Conservation (phyloP, 2,888 invertebrate species). For the Morpho deidamia region DNA sequence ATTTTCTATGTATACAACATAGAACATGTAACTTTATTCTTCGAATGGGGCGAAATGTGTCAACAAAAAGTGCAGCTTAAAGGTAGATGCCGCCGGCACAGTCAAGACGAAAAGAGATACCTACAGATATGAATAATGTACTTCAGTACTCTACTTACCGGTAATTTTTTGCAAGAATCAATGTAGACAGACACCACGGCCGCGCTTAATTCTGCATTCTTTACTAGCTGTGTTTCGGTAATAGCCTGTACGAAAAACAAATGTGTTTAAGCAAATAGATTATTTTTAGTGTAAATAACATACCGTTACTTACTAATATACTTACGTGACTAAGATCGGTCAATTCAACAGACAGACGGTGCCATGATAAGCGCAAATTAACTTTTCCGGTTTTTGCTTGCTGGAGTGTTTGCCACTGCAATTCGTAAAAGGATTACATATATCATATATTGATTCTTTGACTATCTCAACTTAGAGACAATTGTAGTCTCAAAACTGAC, state of each 20-base stretch:
- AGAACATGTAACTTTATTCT: too few species aligned
- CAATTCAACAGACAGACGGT: conserved; percentile 85
- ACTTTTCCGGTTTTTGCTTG: conserved; percentile 97
- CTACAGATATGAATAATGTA: not conserved
- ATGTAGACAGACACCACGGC: conserved; percentile 91
- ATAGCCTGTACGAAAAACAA: conserved; percentile 75
- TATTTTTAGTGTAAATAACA: not conserved
- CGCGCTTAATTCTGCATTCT: conserved; percentile 86
- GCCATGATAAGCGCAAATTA: conserved; percentile 93
- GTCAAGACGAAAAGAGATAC: not conserved
- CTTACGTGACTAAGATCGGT: conserved; percentile 86
- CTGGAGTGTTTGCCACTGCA: conserved; percentile 95
- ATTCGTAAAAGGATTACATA: not conserved
- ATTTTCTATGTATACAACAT: too few species aligned
- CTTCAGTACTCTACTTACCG: conserved; percentile 79
- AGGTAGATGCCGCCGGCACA: too few species aligned
- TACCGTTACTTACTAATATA: conserved; percentile 23
- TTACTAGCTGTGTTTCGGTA: conserved; percentile 84
- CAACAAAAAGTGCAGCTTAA: too few species aligned
- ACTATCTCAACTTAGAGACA: too few species aligned
- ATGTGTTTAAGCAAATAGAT: not conserved
- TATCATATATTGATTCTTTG: too few species aligned
- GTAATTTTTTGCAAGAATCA: conserved; percentile 94
- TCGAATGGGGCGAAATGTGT: too few species aligned
- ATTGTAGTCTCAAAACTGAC: too few species aligned